Evolutionary conservation across 30 jellyfish, hydroid and myxozoan genomes (phyloP).

Genomic region (Pseudorhiza aurosa): DNA sequence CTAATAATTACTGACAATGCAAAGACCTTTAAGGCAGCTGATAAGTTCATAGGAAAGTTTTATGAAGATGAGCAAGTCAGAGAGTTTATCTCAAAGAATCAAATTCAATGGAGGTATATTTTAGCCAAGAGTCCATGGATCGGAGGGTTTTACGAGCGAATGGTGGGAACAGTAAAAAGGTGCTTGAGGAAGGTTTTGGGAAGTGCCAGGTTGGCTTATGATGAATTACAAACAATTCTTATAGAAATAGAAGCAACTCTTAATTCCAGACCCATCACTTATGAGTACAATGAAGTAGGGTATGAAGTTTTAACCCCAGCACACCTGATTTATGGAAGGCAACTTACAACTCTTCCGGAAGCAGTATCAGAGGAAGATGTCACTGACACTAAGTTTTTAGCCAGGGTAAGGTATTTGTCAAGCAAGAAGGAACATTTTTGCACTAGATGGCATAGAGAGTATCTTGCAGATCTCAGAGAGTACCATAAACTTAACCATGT

Average conservation of each 20-base stretch:
- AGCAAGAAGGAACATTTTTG: neutral
- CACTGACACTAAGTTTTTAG: neutral
- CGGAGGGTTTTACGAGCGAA: slow-evolving; percentile 44
- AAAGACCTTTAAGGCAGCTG: slow-evolving; percentile 41
- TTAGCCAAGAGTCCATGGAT: slow-evolving; percentile 24
- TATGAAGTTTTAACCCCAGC: slow-evolving; percentile 46
- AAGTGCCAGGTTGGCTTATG: slow-evolving; percentile 8
- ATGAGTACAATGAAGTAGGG: slow-evolving; percentile 22
- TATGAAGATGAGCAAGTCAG: neutral
- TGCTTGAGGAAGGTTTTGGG: slow-evolving; percentile 45
- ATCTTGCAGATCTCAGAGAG: slow-evolving; percentile 14
- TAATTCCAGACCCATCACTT: slow-evolving; percentile 48
- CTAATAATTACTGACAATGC: slow-evolving; percentile 44
- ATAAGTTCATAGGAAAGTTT: neutral
- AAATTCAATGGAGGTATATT: slow-evolving; percentile 31
- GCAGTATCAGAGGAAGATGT: neutral
- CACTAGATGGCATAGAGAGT: slow-evolving; percentile 17
- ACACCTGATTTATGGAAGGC: slow-evolving; percentile 34
- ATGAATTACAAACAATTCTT: slow-evolving; percentile 30
- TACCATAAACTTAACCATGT: neutral
- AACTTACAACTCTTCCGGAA: slow-evolving; percentile 3
- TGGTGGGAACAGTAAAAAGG: slow-evolving; percentile 30
- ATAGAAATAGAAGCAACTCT: slow-evolving; percentile 42
- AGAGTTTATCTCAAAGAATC: neutral
- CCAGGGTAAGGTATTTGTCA: neutral